A percentile compares a stretch with the other conserved stretches of the same genome.
phyloP scores from a whole-genome alignment of 2,113 vertebrate species.

The Crocuta crocuta region DNA sequence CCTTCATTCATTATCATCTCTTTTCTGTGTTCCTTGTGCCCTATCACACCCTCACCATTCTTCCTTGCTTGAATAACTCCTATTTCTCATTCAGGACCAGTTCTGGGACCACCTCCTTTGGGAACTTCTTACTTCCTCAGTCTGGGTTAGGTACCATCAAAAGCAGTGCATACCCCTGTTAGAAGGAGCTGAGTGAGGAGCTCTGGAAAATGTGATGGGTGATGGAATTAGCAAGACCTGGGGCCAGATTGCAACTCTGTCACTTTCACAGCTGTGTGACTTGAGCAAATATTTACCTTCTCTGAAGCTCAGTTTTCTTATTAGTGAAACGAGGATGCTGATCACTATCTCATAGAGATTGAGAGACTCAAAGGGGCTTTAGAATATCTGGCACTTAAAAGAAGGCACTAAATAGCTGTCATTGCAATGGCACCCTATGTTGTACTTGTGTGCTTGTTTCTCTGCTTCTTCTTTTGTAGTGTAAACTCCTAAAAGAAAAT shows the following conservation, averaged over 20 bases:
- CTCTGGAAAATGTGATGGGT: background rate
- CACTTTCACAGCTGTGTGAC: background rate
- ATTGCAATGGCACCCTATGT: background rate
- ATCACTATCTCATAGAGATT: background rate
- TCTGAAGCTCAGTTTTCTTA: conserved; percentile 41
- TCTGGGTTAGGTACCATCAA: background rate
- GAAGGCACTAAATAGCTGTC: background rate
- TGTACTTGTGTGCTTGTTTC: background rate
- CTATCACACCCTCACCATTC: background rate
- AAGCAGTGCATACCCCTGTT: background rate
- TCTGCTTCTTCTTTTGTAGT: background rate
- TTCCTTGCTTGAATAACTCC: background rate
- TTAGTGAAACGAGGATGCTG: background rate
- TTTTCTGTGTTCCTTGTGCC: background rate
- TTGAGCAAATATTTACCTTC: background rate
- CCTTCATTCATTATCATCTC: too few species aligned
- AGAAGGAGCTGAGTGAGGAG: background rate
- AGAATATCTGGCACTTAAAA: background rate
- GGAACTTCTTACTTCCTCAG: background rate
- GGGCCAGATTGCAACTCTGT: background rate
- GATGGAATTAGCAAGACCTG: background rate
- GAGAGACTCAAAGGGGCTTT: background rate
- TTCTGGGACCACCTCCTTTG: background rate
- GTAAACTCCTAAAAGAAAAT: background rate
- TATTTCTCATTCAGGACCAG: background rate